Conservation (phyloP, 2,797 vertebrate species). For the Remorina albescens region DNA sequence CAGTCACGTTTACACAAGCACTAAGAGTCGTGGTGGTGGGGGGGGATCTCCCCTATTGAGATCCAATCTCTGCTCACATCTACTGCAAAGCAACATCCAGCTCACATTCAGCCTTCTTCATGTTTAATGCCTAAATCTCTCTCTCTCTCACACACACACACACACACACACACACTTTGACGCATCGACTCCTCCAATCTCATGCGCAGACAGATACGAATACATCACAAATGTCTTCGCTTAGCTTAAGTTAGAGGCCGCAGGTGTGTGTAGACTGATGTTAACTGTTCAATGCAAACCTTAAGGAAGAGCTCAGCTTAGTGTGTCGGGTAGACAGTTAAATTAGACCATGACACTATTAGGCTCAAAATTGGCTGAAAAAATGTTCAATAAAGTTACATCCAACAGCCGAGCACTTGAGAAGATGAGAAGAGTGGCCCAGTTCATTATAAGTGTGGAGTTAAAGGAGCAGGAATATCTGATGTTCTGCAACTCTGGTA, state of each 20-base stretch:
- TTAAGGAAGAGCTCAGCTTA: conserved; percentile 14
- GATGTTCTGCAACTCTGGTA: conserved; percentile 60
- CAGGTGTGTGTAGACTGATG: conserved; percentile 52
- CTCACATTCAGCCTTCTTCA: conserved; percentile 60
- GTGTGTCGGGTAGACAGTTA: conserved; percentile 12
- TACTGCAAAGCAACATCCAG: conserved; percentile 28
- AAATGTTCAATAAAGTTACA: conserved; percentile 42
- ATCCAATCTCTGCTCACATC: conserved; percentile 52
- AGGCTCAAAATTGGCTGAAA: conserved; percentile 12
- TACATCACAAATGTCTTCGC: conserved; percentile 23
- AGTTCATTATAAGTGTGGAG: conserved; percentile 52
- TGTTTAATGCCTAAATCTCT: conserved; percentile 61
- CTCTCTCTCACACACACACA: conserved; percentile 37
- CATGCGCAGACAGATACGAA: conserved; percentile 21
- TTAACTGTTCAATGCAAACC: conserved; percentile 31
- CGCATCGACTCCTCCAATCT: conserved; percentile 9
- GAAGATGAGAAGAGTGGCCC: conserved; percentile 41
- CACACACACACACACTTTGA: conserved; percentile 34
- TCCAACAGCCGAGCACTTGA: conserved; percentile 18
- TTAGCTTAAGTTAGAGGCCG: conserved; percentile 41
- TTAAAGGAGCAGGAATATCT: conserved; percentile 63
- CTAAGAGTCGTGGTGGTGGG: conserved; percentile 25
- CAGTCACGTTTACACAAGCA: not conserved
- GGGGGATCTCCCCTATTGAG: conserved; percentile 24
- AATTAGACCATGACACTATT: conserved; percentile 33